Evolutionary conservation across 2,113 vertebrate genomes (phyloP).

Genomic region (Eolophus roseicapilla): DNA sequence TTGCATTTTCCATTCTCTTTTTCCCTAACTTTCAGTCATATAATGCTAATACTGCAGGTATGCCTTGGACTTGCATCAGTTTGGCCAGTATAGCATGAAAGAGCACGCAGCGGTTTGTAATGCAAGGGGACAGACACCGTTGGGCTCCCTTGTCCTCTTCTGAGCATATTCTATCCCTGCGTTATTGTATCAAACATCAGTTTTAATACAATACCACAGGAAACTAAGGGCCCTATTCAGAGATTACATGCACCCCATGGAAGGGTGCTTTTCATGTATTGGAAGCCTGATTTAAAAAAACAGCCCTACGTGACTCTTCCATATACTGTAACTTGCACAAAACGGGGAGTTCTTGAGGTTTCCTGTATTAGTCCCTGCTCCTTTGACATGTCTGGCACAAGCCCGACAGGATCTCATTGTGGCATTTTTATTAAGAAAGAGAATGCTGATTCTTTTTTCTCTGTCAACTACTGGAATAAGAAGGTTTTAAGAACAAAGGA

Average conservation of each 20-base stretch:
- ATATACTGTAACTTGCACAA: conserved; percentile 32
- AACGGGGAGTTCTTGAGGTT: conserved; percentile 33
- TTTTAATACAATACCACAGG: conserved; percentile 13
- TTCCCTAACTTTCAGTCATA: background rate
- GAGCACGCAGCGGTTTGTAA: background rate
- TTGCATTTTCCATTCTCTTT: background rate
- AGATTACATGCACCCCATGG: conserved; percentile 36
- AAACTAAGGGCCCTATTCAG: conserved; percentile 49
- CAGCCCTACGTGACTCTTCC: conserved; percentile 40
- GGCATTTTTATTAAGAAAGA: conserved; percentile 54
- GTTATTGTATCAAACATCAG: conserved; percentile 17
- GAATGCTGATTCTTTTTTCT: conserved; percentile 53
- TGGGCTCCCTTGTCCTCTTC: conserved; percentile 14
- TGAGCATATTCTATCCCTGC: conserved; percentile 26
- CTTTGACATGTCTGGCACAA: conserved; percentile 48
- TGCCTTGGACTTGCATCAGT: background rate
- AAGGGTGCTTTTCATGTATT: conserved; percentile 56
- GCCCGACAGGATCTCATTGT: conserved; percentile 48
- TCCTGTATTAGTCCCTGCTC: conserved; percentile 45
- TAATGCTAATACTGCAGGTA: background rate
- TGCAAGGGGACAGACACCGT: background rate
- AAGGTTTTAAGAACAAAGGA: conserved; percentile 66
- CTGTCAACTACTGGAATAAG: conserved; percentile 58
- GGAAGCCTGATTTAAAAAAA: conserved; percentile 40
- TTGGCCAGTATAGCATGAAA: background rate